A percentile compares a stretch with the other conserved stretches of the same genome.
phyloP scores from a whole-genome alignment of 2,797 vertebrate genomes.

The Notolabrus celidotus region DNA sequence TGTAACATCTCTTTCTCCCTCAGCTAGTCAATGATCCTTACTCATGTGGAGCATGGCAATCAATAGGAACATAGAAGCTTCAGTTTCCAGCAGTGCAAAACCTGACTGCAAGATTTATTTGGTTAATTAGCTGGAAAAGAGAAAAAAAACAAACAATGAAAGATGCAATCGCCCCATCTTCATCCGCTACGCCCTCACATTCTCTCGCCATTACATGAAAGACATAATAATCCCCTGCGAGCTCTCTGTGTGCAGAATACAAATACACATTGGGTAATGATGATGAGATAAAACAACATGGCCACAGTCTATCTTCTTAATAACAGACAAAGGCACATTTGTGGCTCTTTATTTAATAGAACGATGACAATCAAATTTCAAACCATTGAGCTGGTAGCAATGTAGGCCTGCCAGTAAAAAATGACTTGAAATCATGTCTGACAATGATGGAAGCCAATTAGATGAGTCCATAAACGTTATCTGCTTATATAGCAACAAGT shows the following conservation, averaged over 20 bases:
- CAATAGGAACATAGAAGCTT: conserved; percentile 74
- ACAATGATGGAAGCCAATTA: not conserved
- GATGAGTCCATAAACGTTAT: not conserved
- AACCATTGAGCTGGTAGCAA: conserved; percentile 6
- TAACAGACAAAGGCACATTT: conserved; percentile 10
- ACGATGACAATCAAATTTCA: conserved; percentile 37
- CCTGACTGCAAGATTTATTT: conserved; percentile 80
- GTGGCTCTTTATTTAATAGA: conserved; percentile 48
- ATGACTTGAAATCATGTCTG: not conserved
- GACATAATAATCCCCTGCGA: conserved; percentile 51
- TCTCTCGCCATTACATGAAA: conserved; percentile 55
- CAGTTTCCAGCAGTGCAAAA: conserved; percentile 71
- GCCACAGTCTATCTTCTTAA: conserved; percentile 22
- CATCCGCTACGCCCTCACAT: conserved; percentile 19
- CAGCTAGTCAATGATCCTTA: conserved; percentile 70
- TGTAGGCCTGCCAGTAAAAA: conserved; percentile 1
- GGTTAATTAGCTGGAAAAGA: conserved; percentile 78
- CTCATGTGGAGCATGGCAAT: conserved; percentile 67
- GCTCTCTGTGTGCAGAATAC: conserved; percentile 39
- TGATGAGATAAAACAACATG: conserved; percentile 30
- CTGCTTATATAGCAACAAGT: not conserved
- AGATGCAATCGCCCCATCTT: conserved; percentile 58
- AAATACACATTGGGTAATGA: conserved; percentile 49
- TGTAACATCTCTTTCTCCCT: conserved; percentile 59
- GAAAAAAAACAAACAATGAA: conserved; percentile 58